Base-by-base conservation (phyloP, 2,888 invertebrate genomes). In the Lysandra bellargus region DNA sequence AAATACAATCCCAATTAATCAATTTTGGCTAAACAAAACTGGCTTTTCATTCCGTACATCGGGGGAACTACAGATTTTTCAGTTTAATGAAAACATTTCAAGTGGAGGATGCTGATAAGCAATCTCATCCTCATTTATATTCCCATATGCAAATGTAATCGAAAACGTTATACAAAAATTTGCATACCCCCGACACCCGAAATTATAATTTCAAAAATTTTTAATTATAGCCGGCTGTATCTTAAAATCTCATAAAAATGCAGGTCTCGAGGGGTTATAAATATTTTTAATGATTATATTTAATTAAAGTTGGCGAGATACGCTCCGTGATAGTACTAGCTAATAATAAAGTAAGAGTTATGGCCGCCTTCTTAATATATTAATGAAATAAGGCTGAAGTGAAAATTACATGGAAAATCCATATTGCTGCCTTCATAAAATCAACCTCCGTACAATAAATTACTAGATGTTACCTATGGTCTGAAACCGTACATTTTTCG, bases 281-380 rank as follows among this genome's bases (percentile, higher is more conserved):
- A 93, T 92, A 92, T 91, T 91, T 90, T 93, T 92, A 92, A 93
- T 89, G 89, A 87, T 88, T 88, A 87, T 90, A 91, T 92, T 92
- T 88, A 87, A 91, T 91, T 90, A 90, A 88, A 88, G 85, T 88
- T 87, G 83, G 83, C 86, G 81, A 86, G 86, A 86, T 86, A 84
- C 85, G 84, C 83, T 83, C 81, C 84, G 83, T 83, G 86, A 84
- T 84, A 84, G 84, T 85, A 84, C 83, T 84, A 82, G 83, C 81
- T 83, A 83, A 84, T 84, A 83, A 84, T 84, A 83, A 84, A 83
- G 80, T 83, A 81, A 83, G 81, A 82, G 80, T 84, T 81, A 83
- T 81, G 79, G 80, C 80, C 74, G 49, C 60, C 69, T 72, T 69
- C 60, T 78, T 37, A 23, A 64, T 78, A 79, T 69, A 78, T 80